These are phyloP conservation scores for Enteromius anoplus DNA, from an alignment of 2,797 vertebrate genomes.

Conservation along the genomic window DNA sequence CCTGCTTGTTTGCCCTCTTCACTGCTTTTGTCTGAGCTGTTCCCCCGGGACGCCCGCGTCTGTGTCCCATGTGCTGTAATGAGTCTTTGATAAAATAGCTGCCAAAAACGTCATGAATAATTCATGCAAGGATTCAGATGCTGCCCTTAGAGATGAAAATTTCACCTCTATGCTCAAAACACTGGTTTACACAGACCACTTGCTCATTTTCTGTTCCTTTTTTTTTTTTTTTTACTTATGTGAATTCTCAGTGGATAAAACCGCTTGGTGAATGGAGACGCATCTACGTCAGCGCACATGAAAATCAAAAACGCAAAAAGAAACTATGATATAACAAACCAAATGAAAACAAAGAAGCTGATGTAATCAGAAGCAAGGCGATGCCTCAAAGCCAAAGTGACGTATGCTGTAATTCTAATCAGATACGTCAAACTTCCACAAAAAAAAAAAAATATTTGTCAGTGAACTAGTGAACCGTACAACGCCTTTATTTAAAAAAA, in stretches of 20 bases:
- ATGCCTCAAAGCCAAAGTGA: slow-evolving; percentile 13
- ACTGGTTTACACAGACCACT: slow-evolving; percentile 48
- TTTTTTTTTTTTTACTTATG: neutral
- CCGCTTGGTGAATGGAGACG: neutral
- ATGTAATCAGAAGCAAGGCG: slow-evolving; percentile 40
- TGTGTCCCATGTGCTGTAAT: slow-evolving; percentile 71
- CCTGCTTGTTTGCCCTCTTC: slow-evolving; percentile 63
- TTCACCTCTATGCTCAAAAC: slow-evolving; percentile 55
- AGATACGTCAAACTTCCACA: neutral
- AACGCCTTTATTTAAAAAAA: neutral
- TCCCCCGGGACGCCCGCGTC: slow-evolving; percentile 70
- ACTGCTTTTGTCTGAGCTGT: slow-evolving; percentile 73
- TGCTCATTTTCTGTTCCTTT: slow-evolving; percentile 29
- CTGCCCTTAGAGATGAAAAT: slow-evolving; percentile 76
- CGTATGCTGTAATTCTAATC: neutral
- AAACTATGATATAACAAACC: slow-evolving; percentile 13
- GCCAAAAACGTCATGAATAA: slow-evolving; percentile 78
- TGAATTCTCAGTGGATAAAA: neutral
- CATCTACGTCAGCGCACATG: neutral
- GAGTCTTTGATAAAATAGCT: slow-evolving; percentile 78
- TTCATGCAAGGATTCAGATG: slow-evolving; percentile 62
- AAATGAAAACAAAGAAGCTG: slow-evolving; percentile 32
- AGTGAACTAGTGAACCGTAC: neutral
- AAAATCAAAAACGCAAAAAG: slow-evolving; percentile 8
- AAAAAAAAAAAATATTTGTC: neutral